Conservation (phyloP, 2,113 vertebrate genomes). For the Ochotona curzoniae region DNA sequence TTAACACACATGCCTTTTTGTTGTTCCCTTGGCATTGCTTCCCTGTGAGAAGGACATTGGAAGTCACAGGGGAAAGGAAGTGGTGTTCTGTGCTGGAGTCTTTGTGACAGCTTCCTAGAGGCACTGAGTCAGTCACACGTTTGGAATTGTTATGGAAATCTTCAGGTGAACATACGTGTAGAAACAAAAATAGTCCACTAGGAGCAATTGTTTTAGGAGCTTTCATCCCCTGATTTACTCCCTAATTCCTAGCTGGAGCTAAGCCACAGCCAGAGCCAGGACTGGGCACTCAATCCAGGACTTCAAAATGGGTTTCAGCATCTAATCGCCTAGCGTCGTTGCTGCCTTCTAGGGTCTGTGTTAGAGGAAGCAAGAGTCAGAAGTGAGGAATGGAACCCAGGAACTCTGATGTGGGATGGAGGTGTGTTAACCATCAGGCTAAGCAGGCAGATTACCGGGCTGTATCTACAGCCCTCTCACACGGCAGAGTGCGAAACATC, state of each 20-base stretch:
- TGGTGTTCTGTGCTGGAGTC: not conserved
- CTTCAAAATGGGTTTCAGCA: too few species aligned
- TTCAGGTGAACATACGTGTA: not conserved
- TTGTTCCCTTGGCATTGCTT: slow-evolving; percentile 7
- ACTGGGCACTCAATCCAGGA: too few species aligned
- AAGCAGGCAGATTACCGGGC: not conserved
- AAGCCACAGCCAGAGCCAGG: too few species aligned
- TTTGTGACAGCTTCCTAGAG: not conserved
- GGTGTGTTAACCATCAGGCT: too few species aligned
- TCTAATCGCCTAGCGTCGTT: too few species aligned
- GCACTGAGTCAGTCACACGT: not conserved
- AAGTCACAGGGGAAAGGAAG: slow-evolving; percentile 5
- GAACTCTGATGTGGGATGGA: too few species aligned
- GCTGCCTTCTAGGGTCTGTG: too few species aligned
- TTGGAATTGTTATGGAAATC: not conserved
- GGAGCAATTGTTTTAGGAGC: not conserved
- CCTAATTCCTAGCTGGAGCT: too few species aligned
- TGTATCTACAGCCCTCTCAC: not conserved
- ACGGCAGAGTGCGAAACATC: not conserved
- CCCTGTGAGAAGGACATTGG: not conserved
- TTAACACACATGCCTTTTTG: not conserved
- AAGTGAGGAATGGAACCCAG: too few species aligned
- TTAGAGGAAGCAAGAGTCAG: too few species aligned
- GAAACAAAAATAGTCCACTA: not conserved
- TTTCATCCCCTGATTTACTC: too few species aligned